Evolutionary conservation across 2,113 vertebrate genomes (phyloP).

Genomic region (Bubalus kerabau): DNA sequence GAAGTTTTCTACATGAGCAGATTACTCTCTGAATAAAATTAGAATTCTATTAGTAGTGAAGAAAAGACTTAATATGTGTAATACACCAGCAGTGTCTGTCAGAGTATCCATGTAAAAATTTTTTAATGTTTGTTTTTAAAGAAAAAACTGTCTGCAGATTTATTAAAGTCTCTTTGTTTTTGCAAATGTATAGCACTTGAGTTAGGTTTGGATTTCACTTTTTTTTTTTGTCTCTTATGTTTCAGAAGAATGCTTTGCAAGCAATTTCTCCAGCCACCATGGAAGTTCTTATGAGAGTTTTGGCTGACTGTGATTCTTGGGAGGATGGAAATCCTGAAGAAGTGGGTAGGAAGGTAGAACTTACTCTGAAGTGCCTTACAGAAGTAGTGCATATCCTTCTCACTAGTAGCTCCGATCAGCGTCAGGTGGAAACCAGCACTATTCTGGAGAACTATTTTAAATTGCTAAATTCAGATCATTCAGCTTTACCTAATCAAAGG

Average conservation of each 20-base stretch:
- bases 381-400: slow-evolving; percentile 96
- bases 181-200: not conserved
- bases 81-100: not conserved
- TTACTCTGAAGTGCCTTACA: slow-evolving; percentile 94
- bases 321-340: slow-evolving; percentile 87
- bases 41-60: not conserved
- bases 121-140: slow-evolving; percentile 10
- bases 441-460: slow-evolving; percentile 98
- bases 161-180: slow-evolving; percentile 15
- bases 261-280: slow-evolving; percentile 98
- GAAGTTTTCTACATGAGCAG: not conserved
- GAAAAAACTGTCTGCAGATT: not conserved
- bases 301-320: slow-evolving; percentile 91
- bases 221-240: slow-evolving; percentile 30
- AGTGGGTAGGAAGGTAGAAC: slow-evolving; percentile 88
- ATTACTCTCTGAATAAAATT: not conserved
- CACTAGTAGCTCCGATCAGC: slow-evolving; percentile 95
- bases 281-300: slow-evolving; percentile 95
- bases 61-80: not conserved
- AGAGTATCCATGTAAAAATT: not conserved
- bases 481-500: slow-evolving; percentile 82
- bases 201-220: slow-evolving; percentile 5
- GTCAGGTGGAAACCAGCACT: slow-evolving; percentile 95
- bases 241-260: slow-evolving; percentile 93
- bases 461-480: slow-evolving; percentile 94